phyloP scores from a whole-genome alignment of 2,113 vertebrate genomes.

The Eptesicus fuscus region DNA sequence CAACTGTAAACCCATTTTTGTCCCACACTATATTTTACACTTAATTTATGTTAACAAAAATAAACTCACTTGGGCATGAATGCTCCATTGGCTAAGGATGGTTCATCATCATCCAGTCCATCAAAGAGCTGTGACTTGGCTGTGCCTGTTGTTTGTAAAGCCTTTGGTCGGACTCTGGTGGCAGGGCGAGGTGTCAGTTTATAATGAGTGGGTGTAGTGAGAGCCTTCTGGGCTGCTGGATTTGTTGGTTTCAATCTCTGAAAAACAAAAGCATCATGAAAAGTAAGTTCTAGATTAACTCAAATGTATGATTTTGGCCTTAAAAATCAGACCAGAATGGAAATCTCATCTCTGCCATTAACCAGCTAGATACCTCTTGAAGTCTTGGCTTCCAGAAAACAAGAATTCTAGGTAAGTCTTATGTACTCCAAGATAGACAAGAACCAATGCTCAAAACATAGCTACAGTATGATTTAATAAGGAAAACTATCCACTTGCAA shows the following conservation, averaged over 20 bases:
- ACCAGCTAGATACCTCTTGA: not conserved
- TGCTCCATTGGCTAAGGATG: constrained; percentile 88
- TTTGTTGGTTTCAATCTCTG: constrained; percentile 97
- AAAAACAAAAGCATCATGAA: constrained; percentile 36
- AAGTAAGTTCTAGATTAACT: not conserved
- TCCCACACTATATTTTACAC: not conserved
- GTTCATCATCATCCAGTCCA: constrained; percentile 94
- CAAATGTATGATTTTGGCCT: not conserved
- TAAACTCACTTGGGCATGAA: constrained; percentile 93
- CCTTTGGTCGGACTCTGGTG: constrained; percentile 92
- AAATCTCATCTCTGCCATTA: not conserved
- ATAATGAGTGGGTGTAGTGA: constrained; percentile 95
- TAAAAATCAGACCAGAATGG: not conserved
- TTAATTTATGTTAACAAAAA: constrained; percentile 19
- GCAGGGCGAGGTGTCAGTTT: constrained; percentile 94
- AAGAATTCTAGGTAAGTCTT: not conserved
- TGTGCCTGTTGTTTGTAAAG: constrained; percentile 87
- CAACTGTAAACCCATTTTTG: not conserved
- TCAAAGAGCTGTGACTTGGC: constrained; percentile 96
- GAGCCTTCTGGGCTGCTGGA: constrained; percentile 95
- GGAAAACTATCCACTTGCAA: not conserved
- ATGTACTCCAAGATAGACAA: not conserved
- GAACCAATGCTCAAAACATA: not conserved
- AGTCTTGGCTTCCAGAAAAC: not conserved
- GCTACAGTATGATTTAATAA: not conserved